Conservation (phyloP, 1,140 invertebrate genomes). For the Tetranychus urticae region DNA sequence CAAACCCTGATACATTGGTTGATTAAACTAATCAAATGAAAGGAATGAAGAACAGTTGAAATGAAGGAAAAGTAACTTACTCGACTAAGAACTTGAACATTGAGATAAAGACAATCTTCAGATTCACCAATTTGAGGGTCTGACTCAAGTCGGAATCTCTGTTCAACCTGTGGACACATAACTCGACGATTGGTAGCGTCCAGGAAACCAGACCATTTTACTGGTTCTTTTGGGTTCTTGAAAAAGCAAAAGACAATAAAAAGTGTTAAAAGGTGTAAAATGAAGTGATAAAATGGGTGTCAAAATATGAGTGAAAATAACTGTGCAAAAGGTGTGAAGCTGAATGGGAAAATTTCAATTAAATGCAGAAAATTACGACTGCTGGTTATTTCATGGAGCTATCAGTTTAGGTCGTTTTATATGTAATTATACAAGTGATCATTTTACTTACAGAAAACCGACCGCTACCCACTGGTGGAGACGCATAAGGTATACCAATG, state of each 20-base stretch:
- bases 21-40: no score
- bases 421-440: no score
- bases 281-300: no score
- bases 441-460: conserved; percentile 5
- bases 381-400: no score
- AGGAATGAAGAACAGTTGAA: no score
- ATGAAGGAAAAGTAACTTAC: not conserved
- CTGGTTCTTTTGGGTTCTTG: not conserved
- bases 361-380: not conserved
- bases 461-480: conserved; percentile 3
- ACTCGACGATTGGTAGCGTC: not conserved
- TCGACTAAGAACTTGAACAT: conserved; percentile 7
- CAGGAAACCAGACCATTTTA: not conserved
- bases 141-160: conserved; percentile 1
- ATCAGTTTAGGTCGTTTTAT: no score
- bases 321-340: no score
- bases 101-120: conserved; percentile 10
- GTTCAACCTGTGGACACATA: conserved; percentile 9
- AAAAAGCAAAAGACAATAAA: no score
- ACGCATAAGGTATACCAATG: conserved; percentile 6
- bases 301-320: no score
- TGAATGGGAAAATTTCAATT: not conserved
- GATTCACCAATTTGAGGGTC: conserved; percentile 1
- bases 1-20: no score
- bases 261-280: no score